These are phyloP conservation scores for Aphis craccivora DNA, from an alignment of 1,140 invertebrate species.

Conservation along the genomic window DNA sequence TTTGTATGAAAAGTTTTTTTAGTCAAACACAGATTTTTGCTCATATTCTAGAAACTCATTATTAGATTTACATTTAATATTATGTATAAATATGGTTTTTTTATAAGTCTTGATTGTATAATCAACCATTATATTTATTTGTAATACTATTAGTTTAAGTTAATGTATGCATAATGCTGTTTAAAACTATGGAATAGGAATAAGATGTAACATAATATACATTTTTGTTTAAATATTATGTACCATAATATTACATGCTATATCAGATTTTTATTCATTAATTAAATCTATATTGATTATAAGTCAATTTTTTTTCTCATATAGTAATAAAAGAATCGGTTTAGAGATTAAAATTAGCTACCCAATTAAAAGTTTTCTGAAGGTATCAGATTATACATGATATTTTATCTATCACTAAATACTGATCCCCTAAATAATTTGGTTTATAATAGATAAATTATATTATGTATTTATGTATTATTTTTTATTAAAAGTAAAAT, in stretches of 20 bases:
- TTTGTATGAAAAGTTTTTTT: neutral
- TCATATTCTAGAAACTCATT: conserved; percentile 47
- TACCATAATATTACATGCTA: neutral
- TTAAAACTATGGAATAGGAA: neutral
- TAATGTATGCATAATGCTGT: no score
- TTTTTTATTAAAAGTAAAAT: neutral
- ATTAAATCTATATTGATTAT: neutral
- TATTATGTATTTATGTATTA: no score
- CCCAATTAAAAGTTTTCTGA: neutral
- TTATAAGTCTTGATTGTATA: neutral
- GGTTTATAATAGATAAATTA: neutral
- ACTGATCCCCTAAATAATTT: neutral
- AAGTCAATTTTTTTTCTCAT: neutral
- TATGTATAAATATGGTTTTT: neutral
- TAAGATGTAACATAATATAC: no score
- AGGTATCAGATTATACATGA: neutral
- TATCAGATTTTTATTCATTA: neutral
- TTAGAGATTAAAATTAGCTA: neutral
- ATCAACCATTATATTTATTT: neutral
- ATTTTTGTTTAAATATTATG: neutral
- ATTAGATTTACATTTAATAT: neutral
- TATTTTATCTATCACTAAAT: neutral
- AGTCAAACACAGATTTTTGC: conserved; percentile 3
- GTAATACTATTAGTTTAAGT: neutral
- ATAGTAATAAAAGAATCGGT: neutral